phyloP scores from a whole-genome alignment of 1,140 invertebrate genomes.

The Odontomachus brunneus region DNA sequence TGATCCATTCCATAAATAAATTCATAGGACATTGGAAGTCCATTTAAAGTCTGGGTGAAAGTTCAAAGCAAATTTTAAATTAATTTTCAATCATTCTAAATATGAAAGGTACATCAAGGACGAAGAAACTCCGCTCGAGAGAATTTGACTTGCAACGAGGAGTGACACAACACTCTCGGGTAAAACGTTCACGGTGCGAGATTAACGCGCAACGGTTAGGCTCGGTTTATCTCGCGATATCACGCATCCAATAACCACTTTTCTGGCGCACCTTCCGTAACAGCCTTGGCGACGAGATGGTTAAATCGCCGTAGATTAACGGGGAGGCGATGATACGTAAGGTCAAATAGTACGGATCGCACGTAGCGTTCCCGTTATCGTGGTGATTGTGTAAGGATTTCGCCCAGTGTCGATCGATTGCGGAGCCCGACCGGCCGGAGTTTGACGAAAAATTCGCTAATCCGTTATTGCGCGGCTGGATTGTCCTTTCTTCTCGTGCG shows the following conservation, averaged over 20 bases:
- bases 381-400: conserved; percentile 9
- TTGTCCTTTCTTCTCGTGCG: conserved; percentile 12
- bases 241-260: neutral
- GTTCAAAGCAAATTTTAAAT: too few species aligned
- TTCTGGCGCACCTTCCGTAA: neutral
- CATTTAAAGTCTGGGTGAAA: too few species aligned
- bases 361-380: conserved; percentile 47
- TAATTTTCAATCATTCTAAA: too few species aligned
- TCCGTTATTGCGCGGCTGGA: conserved; percentile 24
- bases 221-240: conserved; percentile 16
- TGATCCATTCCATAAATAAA: too few species aligned
- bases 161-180: neutral
- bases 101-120: too few species aligned
- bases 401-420: neutral
- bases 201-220: conserved; percentile 2
- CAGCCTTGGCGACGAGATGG: conserved; percentile 5
- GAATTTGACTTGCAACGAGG: neutral
- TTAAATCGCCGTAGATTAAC: conserved; percentile 51
- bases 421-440: neutral
- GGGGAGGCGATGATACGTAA: conserved; percentile 25
- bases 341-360: neutral
- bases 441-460: conserved; percentile 22
- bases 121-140: too few species aligned
- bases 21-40: too few species aligned
- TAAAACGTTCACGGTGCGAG: neutral